Evolutionary conservation across 2,797 vertebrate species (phyloP).

Genomic region (Coregonus suidteri): DNA sequence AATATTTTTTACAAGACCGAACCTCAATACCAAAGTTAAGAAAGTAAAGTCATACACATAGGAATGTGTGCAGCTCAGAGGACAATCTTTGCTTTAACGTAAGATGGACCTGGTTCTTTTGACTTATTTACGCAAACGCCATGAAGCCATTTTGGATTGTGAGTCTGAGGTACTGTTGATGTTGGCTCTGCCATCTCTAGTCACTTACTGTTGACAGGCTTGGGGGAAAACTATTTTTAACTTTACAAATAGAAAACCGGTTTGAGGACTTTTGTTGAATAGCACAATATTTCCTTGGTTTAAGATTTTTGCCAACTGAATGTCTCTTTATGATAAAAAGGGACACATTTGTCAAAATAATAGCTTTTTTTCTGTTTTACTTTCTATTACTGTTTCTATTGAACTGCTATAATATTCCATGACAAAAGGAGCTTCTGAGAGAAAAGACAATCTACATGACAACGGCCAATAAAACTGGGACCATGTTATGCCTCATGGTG

Average conservation of each 20-base stretch:
- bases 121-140: constrained; percentile 12
- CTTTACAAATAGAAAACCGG: constrained; percentile 51
- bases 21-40: constrained; percentile 72
- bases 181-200: background rate
- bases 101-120: constrained; percentile 15
- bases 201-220: too few species aligned
- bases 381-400: constrained; percentile 38
- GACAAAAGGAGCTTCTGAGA: constrained; percentile 18
- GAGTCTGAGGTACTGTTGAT: constrained; percentile 14
- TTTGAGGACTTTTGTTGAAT: constrained; percentile 31
- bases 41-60: constrained; percentile 10
- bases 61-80: constrained; percentile 19
- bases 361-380: constrained; percentile 37
- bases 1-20: constrained; percentile 50
- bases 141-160: constrained; percentile 30
- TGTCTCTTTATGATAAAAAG: constrained; percentile 18
- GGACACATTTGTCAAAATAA: background rate
- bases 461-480: constrained; percentile 38
- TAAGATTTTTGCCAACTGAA: constrained; percentile 32
- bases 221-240: too few species aligned
- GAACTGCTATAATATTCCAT: constrained; percentile 35
- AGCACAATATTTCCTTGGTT: constrained; percentile 27
- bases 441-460: constrained; percentile 37
- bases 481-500: constrained; percentile 27
- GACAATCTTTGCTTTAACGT: background rate